phyloP scores from a whole-genome alignment of 2,797 vertebrate species.

The Phoxinus dragarum region DNA sequence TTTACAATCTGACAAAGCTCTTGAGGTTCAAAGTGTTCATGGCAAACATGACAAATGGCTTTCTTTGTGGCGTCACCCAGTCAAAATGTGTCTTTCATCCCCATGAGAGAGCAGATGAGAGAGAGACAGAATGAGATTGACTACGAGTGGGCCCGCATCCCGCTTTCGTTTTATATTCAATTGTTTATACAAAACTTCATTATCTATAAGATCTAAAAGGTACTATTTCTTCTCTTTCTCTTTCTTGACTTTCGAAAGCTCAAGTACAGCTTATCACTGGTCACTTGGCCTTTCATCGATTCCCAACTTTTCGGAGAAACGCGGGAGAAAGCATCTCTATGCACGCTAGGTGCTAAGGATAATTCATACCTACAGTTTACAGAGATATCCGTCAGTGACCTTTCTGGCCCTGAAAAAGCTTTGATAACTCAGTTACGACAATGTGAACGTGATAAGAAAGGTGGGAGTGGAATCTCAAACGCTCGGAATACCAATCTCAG shows the following conservation, averaged over 20 bases:
- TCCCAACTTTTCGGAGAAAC: not conserved
- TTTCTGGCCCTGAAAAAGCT: conserved; percentile 37
- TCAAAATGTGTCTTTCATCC: conserved; percentile 36
- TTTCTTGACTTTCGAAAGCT: not conserved
- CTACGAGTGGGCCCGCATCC: conserved; percentile 8
- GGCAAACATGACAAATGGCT: conserved; percentile 44
- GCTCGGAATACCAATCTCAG: not conserved
- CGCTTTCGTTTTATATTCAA: not conserved
- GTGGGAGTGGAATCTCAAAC: conserved; percentile 8
- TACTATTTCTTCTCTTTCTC: not conserved
- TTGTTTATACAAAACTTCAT: conserved; percentile 38
- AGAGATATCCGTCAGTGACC: conserved; percentile 11
- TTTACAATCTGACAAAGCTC: conserved; percentile 35
- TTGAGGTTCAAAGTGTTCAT: conserved; percentile 48
- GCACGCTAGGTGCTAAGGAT: not conserved
- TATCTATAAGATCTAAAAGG: conserved; percentile 28
- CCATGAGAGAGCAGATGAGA: conserved; percentile 15
- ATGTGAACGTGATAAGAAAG: conserved; percentile 27
- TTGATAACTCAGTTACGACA: conserved; percentile 15
- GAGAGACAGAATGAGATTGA: conserved; percentile 19
- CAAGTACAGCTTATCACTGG: conserved; percentile 30
- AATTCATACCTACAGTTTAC: not conserved
- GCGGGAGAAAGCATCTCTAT: not conserved
- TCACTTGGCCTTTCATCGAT: conserved; percentile 9
- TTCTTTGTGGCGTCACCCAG: conserved; percentile 39